Conservation (phyloP, 2,888 invertebrate species). For the Eupithecia vulgata region DNA sequence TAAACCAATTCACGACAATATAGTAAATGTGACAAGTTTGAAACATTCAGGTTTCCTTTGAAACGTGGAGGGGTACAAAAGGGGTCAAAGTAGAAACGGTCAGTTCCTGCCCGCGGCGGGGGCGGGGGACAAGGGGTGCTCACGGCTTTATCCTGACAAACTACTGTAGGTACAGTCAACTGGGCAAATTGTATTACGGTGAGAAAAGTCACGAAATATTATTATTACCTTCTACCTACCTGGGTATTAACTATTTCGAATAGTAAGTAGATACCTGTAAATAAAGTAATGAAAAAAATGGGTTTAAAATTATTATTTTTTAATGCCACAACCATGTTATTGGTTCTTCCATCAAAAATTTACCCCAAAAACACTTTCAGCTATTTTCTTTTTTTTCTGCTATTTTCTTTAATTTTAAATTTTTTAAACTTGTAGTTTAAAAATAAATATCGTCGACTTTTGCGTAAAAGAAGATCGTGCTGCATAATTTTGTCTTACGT, state of each 20-base stretch:
- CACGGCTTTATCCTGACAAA: not conserved
- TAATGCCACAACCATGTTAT: too few species aligned
- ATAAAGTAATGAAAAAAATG: too few species aligned
- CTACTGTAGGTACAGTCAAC: not conserved
- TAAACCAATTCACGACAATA: not conserved
- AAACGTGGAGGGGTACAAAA: not conserved
- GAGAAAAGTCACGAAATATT: not conserved
- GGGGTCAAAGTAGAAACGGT: conserved; percentile 1
- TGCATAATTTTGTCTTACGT: too few species aligned
- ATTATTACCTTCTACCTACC: not conserved
- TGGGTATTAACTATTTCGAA: not conserved
- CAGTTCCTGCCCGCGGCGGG: not conserved
- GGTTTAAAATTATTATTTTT: too few species aligned
- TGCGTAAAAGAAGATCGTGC: too few species aligned
- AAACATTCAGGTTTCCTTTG: conserved; percentile 7
- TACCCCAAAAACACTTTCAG: too few species aligned
- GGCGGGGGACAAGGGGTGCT: not conserved
- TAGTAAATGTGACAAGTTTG: not conserved
- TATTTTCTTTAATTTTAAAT: too few species aligned
- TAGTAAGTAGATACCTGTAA: not conserved
- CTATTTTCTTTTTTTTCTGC: too few species aligned
- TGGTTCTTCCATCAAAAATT: too few species aligned
- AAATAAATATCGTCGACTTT: too few species aligned
- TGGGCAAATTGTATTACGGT: not conserved
- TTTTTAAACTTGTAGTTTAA: too few species aligned